Conservation (phyloP, 2,113 vertebrate genomes). For the Callithrix jacchus region DNA sequence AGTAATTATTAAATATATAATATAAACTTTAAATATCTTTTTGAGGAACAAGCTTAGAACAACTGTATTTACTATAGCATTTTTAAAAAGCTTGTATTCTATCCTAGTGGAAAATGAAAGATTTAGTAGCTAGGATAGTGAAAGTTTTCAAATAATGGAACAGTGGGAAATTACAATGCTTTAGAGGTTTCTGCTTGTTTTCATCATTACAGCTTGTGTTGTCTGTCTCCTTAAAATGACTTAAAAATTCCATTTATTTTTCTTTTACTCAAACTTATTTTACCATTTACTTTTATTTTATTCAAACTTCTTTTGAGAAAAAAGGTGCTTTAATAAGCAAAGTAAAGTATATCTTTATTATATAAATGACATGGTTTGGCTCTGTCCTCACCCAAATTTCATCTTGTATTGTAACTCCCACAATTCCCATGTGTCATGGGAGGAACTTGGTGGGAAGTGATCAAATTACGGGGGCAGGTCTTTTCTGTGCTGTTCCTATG, state of each 20-base stretch:
- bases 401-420: no score
- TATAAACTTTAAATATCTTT: not conserved
- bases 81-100: not conserved
- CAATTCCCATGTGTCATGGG: no score
- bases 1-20: not conserved
- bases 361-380: not conserved
- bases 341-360: not conserved
- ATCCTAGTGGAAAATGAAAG: not conserved
- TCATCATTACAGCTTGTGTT: not conserved
- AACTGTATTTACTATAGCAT: conserved; percentile 5
- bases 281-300: not conserved
- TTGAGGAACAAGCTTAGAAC: not conserved
- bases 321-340: not conserved
- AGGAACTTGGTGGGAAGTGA: no score
- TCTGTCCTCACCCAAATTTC: no score
- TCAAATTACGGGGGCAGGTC: no score
- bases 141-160: conserved; percentile 52
- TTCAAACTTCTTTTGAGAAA: not conserved
- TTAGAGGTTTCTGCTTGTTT: conserved; percentile 37
- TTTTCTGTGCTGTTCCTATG: no score
- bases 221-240: conserved; percentile 34
- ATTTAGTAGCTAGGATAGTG: not conserved
- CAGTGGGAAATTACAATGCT: conserved; percentile 2
- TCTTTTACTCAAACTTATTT: not conserved
- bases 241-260: conserved; percentile 40